phyloP scores from a whole-genome alignment of 2,797 vertebrate genomes.

The Catostomus latipinnis region DNA sequence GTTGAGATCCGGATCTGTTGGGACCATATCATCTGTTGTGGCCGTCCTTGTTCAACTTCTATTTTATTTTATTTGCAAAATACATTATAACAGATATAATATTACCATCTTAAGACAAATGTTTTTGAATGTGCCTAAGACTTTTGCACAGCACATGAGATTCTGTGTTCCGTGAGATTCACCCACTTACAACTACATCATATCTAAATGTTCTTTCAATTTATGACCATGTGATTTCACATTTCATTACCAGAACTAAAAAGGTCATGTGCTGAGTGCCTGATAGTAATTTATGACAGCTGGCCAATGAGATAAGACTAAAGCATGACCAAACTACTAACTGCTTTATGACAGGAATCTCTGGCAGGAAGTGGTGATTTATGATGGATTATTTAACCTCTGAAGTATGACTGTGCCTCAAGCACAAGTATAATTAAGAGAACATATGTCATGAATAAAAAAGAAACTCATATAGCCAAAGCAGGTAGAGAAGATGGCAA shows the following conservation, averaged over 20 bases:
- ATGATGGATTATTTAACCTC: slow-evolving; percentile 17
- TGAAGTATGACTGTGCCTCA: slow-evolving; percentile 11
- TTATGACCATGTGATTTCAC: background rate
- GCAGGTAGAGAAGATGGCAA: slow-evolving; percentile 41
- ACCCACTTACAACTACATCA: too few relatives aligned
- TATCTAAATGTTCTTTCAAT: background rate
- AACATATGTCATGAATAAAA: slow-evolving; percentile 26
- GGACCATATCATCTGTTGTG: too few relatives aligned
- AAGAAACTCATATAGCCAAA: slow-evolving; percentile 11
- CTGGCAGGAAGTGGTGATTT: slow-evolving; percentile 26
- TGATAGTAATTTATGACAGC: background rate
- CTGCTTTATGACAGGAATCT: background rate
- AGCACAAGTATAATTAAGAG: slow-evolving; percentile 8
- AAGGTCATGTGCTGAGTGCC: background rate
- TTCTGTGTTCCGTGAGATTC: too few relatives aligned
- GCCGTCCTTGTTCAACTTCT: too few relatives aligned
- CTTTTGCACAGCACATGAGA: too few relatives aligned
- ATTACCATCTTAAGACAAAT: too few relatives aligned
- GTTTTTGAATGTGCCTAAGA: too few relatives aligned
- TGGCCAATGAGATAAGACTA: background rate
- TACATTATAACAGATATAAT: too few relatives aligned
- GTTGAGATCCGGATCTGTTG: too few relatives aligned
- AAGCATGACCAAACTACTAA: background rate
- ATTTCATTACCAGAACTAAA: slow-evolving; percentile 14
- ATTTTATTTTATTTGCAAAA: too few relatives aligned